These are phyloP conservation scores for Mormyrus iriodes DNA, from an alignment of 2,113 vertebrate genomes.

Conservation along the genomic window DNA sequence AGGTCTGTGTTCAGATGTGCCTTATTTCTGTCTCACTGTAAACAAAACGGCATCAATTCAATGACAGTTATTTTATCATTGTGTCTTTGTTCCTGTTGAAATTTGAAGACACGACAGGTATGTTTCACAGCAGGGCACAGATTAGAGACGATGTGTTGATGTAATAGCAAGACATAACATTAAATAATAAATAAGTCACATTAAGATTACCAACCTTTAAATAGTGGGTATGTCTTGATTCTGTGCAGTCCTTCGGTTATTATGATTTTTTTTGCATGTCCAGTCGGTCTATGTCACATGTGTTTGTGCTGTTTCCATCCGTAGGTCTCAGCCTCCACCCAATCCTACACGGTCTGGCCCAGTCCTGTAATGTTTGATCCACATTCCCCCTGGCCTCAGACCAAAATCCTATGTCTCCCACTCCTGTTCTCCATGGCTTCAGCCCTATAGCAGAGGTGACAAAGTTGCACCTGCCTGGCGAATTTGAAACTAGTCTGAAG, in stretches of 20 bases:
- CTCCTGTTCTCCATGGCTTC: background rate
- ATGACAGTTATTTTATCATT: background rate
- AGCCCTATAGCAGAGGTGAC: slow-evolving; percentile 34
- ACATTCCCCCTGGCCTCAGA: slow-evolving; percentile 3
- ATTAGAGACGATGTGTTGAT: background rate
- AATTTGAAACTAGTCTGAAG: slow-evolving; percentile 58
- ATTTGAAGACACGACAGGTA: background rate
- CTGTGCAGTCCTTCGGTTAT: background rate
- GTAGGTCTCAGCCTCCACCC: slow-evolving; percentile 37
- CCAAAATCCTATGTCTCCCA: background rate
- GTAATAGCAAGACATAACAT: background rate
- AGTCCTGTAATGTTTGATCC: slow-evolving; percentile 16
- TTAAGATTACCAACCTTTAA: background rate
- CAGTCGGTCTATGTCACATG: background rate
- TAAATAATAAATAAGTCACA: background rate
- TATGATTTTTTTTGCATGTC: background rate
- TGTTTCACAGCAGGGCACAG: background rate
- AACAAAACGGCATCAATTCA: background rate
- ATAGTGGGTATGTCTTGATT: background rate
- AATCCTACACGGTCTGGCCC: slow-evolving; percentile 3
- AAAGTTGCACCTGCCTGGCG: slow-evolving; percentile 58
- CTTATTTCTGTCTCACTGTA: background rate
- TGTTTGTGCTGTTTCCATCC: slow-evolving; percentile 37
- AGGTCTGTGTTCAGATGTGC: background rate
- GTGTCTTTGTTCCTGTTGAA: background rate